A percentile compares a stretch with the other conserved stretches of the same genome.
Conservation (phyloP, 2,888 invertebrate species). For the Herminia tarsipennalis region DNA sequence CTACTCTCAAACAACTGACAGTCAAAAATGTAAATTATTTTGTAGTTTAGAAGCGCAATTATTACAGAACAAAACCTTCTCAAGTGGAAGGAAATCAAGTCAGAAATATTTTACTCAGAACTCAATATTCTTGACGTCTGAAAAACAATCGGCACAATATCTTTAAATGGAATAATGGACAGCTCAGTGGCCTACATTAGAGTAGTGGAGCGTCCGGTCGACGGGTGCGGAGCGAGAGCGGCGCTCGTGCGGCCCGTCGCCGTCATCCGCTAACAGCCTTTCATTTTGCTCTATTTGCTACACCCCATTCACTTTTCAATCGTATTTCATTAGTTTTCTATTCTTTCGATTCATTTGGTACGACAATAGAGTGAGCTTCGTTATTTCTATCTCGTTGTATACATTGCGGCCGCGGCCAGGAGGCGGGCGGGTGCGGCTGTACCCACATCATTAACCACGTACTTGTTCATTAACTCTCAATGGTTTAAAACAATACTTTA, state of each 20-base stretch:
- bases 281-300: constrained; percentile 39
- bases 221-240: constrained; percentile 13
- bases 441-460: background rate
- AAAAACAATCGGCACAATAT: constrained; percentile 35
- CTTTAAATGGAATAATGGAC: constrained; percentile 39
- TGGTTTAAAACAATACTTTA: background rate
- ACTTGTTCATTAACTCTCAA: background rate
- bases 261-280: constrained; percentile 24
- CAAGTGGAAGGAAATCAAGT: constrained; percentile 3
- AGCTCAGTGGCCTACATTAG: constrained; percentile 45
- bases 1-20: constrained; percentile 16
- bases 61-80: constrained; percentile 13
- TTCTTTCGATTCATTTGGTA: constrained; percentile 49
- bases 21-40: constrained; percentile 24
- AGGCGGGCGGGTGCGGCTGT: too few relatives aligned
- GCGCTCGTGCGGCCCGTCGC: constrained; percentile 16
- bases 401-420: too few relatives aligned
- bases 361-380: constrained; percentile 25
- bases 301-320: constrained; percentile 46
- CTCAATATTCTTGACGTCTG: constrained; percentile 35
- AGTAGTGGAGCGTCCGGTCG: constrained; percentile 14
- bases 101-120: constrained; percentile 19
- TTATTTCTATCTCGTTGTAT: constrained; percentile 29
- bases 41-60: constrained; percentile 19
- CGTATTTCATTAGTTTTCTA: constrained; percentile 51